These are phyloP conservation scores for Coronaproctus castanopsis DNA, from an alignment of 2,888 invertebrate genomes.

Conservation along the genomic window DNA sequence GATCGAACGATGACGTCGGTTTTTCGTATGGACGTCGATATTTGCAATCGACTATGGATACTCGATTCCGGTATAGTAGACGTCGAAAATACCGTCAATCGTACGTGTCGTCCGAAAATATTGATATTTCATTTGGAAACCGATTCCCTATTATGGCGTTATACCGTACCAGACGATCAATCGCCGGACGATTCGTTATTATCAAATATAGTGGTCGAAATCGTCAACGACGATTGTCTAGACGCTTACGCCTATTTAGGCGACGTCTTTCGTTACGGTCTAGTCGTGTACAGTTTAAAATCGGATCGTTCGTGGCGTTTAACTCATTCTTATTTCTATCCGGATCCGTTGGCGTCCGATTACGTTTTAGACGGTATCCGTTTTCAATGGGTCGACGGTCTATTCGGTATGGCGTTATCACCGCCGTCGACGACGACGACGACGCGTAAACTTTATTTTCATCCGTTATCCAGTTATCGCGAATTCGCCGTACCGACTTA, in stretches of 20 bases:
- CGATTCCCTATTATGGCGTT: slow-evolving; percentile 45
- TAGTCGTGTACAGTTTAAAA: slow-evolving; percentile 57
- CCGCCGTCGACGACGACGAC: slow-evolving; percentile 38
- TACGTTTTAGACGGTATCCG: slow-evolving; percentile 22
- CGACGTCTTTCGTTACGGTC: slow-evolving; percentile 33
- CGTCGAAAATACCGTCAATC: slow-evolving; percentile 31
- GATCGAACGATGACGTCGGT: slow-evolving; percentile 35
- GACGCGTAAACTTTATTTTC: slow-evolving; percentile 53
- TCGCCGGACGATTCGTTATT: slow-evolving; percentile 38
- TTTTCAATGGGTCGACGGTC: slow-evolving; percentile 45
- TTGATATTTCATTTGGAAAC: slow-evolving; percentile 50
- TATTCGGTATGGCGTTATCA: slow-evolving; percentile 52
- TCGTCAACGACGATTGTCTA: slow-evolving; percentile 38
- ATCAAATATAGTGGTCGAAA: slow-evolving; percentile 58
- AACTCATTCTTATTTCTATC: slow-evolving; percentile 45
- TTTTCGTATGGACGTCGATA: slow-evolving; percentile 32
- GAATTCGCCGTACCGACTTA: slow-evolving; percentile 52
- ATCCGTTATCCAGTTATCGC: slow-evolving; percentile 52
- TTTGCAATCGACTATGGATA: slow-evolving; percentile 58
- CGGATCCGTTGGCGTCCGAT: slow-evolving; percentile 29
- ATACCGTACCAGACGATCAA: slow-evolving; percentile 40
- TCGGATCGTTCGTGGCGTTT: slow-evolving; percentile 49
- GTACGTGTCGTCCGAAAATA: slow-evolving; percentile 38
- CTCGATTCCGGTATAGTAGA: slow-evolving; percentile 50
- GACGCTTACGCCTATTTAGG: slow-evolving; percentile 51